Evolutionary conservation across 1,140 invertebrate species (phyloP), one percentile per base, ranked within the genome.

Genomic region (Magallana gigas): DNA sequence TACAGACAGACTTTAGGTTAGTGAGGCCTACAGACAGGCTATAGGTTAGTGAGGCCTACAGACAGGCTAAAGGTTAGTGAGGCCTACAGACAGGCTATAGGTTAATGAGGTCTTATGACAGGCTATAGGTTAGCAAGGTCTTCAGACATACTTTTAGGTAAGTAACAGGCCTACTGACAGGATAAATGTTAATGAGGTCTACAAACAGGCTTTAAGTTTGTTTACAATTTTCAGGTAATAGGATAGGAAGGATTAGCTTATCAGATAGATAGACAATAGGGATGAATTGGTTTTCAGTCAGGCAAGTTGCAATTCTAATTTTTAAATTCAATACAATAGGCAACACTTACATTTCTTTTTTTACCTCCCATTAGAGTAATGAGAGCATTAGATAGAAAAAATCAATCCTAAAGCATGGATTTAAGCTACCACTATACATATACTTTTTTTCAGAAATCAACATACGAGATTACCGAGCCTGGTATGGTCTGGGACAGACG

Each of bases 401-500:
- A 18, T 80, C 11, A 12, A 18, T 80, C 11, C 29, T 80, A 29
- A 29, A 48, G 2, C 36, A 48, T 48, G 36, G 36, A 5, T 48
- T 48, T 48, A 48, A 83, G 29, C 57, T 57, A 23, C 23, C 23
- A 23, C 23, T 23, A 16, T 36, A 11, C 23, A 57, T 48, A 60
- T 36, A 12, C 29, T 59, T 83, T 84, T 76, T 95, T 96, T 81
- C 93, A 98, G 98, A 99, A 95, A 98, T 99, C 0, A 99, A 99
- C 89, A 92, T 91, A 62, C 68, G 94, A 68, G 94, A 95, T 86
- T 99, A 99, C 94, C 96, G 99, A 91, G 99, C 98, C 8, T 99
- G 99, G 99, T 99, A 99, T 95, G 99, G 99, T 16, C 95, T 99
- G 8, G 99, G 99, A 6, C 99, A 99, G 95, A 98, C 96, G 1